These are phyloP conservation scores for Glandiceps talaboti DNA, from an alignment of 53 echinoderm and acorn worm genomes.

Conservation along the genomic window DNA sequence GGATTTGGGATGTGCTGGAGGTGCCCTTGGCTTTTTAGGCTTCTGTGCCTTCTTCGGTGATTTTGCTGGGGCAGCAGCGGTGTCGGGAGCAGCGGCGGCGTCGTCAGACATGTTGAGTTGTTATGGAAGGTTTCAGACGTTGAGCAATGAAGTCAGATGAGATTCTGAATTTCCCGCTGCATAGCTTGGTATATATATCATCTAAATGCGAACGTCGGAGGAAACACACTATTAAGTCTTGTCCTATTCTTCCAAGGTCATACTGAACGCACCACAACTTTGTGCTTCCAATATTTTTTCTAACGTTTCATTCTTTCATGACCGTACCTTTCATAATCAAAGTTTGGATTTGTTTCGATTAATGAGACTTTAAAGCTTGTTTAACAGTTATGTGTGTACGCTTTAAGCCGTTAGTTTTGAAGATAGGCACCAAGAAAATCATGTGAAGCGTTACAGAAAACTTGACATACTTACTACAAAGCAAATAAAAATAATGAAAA, in stretches of 20 bases:
- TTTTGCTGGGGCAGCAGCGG: not conserved
- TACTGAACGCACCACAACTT: not conserved
- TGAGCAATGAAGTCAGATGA: not conserved
- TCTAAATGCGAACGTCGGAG: conserved; percentile 22
- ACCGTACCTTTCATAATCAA: too few relatives aligned
- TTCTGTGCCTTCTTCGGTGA: conserved; percentile 3
- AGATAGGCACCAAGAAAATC: too few relatives aligned
- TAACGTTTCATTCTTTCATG: not conserved
- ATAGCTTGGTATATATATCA: not conserved
- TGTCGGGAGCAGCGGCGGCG: not conserved
- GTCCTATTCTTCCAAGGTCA: conserved; percentile 4
- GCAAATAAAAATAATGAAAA: too few relatives aligned
- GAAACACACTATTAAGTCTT: conserved; percentile 20
- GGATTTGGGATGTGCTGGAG: conserved; percentile 11
- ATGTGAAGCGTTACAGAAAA: too few relatives aligned
- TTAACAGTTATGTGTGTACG: too few relatives aligned
- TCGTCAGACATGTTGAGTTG: not conserved
- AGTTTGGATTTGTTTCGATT: too few relatives aligned
- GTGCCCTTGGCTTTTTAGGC: conserved; percentile 4
- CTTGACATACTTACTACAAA: too few relatives aligned
- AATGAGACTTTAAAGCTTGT: too few relatives aligned
- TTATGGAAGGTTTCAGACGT: too few relatives aligned
- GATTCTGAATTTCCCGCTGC: not conserved
- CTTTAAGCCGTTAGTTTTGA: too few relatives aligned
- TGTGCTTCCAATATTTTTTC: conserved; percentile 2